Base-by-base conservation (phyloP, 2,113 vertebrate species). In the Tetrax tetrax region DNA sequence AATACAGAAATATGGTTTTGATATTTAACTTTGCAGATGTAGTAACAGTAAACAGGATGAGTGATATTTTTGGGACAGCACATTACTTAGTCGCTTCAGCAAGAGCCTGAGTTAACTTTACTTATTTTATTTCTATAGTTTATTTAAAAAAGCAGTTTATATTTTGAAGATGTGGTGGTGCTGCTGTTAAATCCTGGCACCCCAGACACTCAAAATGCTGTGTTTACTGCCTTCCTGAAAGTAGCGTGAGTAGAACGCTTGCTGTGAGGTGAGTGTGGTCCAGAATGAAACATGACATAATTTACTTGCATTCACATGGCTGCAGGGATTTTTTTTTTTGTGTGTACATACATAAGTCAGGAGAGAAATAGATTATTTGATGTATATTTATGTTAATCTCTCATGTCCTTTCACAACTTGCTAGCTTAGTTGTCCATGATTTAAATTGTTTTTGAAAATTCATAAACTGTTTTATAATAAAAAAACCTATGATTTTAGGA, bases 201-300 rank as follows among this genome's bases (percentile, higher is more conserved):
- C 6, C 50, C 13, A 14, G 29, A 21, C 25, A 28, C 31, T n/a
- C n/a, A 31, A 53, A 83, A 38, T 19, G 9, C 14, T 29, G 4
- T 21, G 7, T 50, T 75, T 75, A 9, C 47, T 93, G 51, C 43
- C 43, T 71, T 78, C 56, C 38, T 51, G 13, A 8, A 23, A 68
- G 33, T 22, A 37, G 63, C 0, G 0, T 2, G 25, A 74, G n/a
- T 14, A 15, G 18, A 70, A 50, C 29, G 28, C 9, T 78, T 91
- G 21, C 61, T 76, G 24, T 0, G 0, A 18, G 53, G 20, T 28
- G 29, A 21, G 14, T 19, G 22, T 51, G 35, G 38, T 20, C 28
- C 50, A 31, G 61, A 83, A 53, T 69, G 48, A 60, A 82, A 43
- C 12, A 7, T 24, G 29, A n/a, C 22, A 23, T 12, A 10, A 47